These are phyloP conservation scores for Gisinianus flammeolus DNA, from an alignment of 2,888 invertebrate species.

Conservation along the genomic window DNA sequence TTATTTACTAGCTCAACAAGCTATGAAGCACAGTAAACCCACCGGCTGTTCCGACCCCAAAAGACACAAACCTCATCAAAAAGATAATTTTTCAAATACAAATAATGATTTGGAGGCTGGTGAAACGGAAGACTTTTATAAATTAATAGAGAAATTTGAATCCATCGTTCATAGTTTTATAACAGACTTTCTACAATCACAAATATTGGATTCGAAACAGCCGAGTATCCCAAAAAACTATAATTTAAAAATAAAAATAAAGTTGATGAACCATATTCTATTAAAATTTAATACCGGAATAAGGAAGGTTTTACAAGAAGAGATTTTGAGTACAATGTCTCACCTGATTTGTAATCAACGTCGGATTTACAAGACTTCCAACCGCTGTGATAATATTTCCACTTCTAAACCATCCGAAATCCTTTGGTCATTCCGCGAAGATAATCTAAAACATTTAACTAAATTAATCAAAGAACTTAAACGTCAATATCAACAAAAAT, in stretches of 20 bases:
- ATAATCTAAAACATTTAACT: neutral
- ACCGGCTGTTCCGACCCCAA: neutral
- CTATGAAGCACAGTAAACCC: neutral
- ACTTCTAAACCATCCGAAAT: neutral
- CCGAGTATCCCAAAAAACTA: slow-evolving; percentile 13
- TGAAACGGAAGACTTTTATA: slow-evolving; percentile 6
- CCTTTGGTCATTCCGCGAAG: neutral
- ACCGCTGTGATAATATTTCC: no score
- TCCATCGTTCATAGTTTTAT: slow-evolving; percentile 20
- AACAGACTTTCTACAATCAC: slow-evolving; percentile 36
- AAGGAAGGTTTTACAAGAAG: slow-evolving; percentile 21
- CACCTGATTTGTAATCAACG: slow-evolving; percentile 23
- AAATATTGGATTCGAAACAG: neutral
- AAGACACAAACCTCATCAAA: neutral
- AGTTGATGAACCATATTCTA: slow-evolving; percentile 33
- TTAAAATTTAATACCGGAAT: neutral
- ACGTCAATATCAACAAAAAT: neutral
- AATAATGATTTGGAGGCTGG: neutral
- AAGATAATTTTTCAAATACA: neutral
- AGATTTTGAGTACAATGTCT: slow-evolving; percentile 18
- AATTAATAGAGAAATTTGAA: slow-evolving; percentile 28
- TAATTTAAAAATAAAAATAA: slow-evolving; percentile 30
- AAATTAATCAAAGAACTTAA: slow-evolving; percentile 6
- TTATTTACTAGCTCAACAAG: neutral
- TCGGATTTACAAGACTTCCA: slow-evolving; percentile 7